These are phyloP conservation scores for Drosophila planitibia DNA, from an alignment of 2,888 invertebrate species.

Conservation along the genomic window DNA sequence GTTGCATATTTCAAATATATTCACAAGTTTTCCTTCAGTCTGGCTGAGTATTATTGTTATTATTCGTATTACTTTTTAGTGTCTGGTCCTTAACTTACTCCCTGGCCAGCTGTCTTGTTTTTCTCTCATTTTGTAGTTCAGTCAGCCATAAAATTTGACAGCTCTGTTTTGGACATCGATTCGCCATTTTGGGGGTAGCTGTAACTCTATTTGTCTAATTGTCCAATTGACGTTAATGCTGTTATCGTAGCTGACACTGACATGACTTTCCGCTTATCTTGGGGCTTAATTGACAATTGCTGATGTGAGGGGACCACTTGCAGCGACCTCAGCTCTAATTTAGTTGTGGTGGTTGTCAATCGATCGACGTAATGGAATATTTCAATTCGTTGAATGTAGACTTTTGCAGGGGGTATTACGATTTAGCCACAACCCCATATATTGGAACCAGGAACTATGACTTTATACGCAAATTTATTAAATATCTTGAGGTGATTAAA, in stretches of 20 bases:
- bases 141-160: constrained; percentile 47
- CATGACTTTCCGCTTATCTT: constrained; percentile 64
- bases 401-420: too few species aligned
- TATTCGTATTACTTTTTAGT: background rate
- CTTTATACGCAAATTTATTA: background rate
- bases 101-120: constrained; percentile 29
- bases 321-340: background rate
- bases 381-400: background rate
- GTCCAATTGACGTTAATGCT: constrained; percentile 34
- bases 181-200: constrained; percentile 30
- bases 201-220: constrained; percentile 47
- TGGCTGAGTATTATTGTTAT: constrained; percentile 18
- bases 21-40: constrained; percentile 39
- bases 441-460: rapidly evolving
- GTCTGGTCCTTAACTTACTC: background rate
- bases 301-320: constrained; percentile 17
- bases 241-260: background rate
- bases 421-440: background rate
- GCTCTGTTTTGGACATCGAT: constrained; percentile 19
- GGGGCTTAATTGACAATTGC: constrained; percentile 44
- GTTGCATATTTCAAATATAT: constrained; percentile 65
- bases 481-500: background rate
- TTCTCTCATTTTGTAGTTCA: constrained; percentile 33
- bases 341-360: constrained; percentile 9
- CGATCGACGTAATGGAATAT: constrained; percentile 1